Base-by-base conservation (phyloP, 1,140 invertebrate genomes). In the Hyles vespertilio region DNA sequence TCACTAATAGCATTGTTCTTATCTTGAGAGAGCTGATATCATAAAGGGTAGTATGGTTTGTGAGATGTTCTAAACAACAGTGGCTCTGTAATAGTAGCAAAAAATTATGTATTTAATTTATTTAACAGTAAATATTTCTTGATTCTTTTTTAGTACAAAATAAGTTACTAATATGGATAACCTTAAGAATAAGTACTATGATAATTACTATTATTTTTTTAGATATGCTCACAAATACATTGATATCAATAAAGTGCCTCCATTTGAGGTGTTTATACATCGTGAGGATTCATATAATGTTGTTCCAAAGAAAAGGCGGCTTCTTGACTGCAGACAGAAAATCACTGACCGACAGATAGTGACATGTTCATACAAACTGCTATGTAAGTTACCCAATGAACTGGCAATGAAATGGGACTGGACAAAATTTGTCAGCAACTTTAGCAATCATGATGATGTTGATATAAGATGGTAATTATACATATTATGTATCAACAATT, bases 171-270 rank as follows among this genome's bases (percentile, higher is more conserved):
- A 22, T 22, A 22, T 22, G 22, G 2, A 0, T 22, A 22, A 48
- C 12, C 3, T 5, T 48, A 10, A 10, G n/a, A 10, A 48, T 11
- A 22, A 48, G 5, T 11, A n/a, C 12, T n/a, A 10, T 48, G 12
- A 10, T 48, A 48, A 11, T 48, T 11, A 48, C n/a, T 48, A 2
- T 48, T 5, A 11, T 9, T 60, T 12, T 84, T 81, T 57, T 61
- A 89, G 86, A 66, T 89, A 89, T 79, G 74, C 84, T 1, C 69
- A 85, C 10, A 89, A 89, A 77, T 89, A 87, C 58, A 85, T 87
- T 61, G 72, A 89, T 72, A 77, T 87, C 5, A 89, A 89, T 62
- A 58, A 74, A 22, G 67, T 81, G 53, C 70, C 86, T 47, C 86
- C 86, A 52, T 87, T 75, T 69, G 79, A 82, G 48, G 69, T 84